Base-by-base conservation (phyloP, 2,888 invertebrate species). In the Atherix ibis region DNA sequence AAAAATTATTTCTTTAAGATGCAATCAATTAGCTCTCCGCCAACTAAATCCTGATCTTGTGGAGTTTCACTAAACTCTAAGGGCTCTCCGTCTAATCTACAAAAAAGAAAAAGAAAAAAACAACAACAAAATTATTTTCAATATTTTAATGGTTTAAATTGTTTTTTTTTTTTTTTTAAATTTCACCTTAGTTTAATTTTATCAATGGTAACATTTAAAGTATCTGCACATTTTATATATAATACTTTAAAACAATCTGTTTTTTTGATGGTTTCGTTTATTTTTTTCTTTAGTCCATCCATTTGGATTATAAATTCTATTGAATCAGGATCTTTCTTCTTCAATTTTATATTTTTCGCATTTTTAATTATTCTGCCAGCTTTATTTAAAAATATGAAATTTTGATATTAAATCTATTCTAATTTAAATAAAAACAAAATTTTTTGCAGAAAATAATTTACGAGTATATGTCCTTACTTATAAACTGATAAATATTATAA, bases 21-120 rank as follows among this genome's bases (percentile, higher is more conserved):
- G 27, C 53, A 46, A 44, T 57, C 57, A 24, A 57, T 50, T 5
- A 50, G 43, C 45, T 57, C 57, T 17, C 53, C 54, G 3, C 56
- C 54, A 37, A 57, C 57, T 37, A 57, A 48, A 5, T 55, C 55
- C 16, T 54, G 46, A 36, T 50, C 48, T 3, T 42, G 44, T 1
- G 57, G 51, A 18, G 55, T 55, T 34, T 49, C 49, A 37, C 47
- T 41, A 3, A 43, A 39, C 6, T 49, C 45, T 16, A 57, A 36
- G 1, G 44, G 22, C 8, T 57, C 57, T n/a, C 58, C 57, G 43
- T 57, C 58, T 40, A 57, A 56, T 27, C 54, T 54, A 33, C 10
- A 39, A 32, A 16, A 22, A 25, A 14, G 29, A 31, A 36, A 18
- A 30, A 18, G 12, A 24, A n/a, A 28, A 29, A 27, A 18, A 27